Percentiles rank a stretch among this genome's conserved stretches.
phyloP scores from a whole-genome alignment of 2,888 invertebrate genomes.

The Sinodicranocentrus sp. region DNA sequence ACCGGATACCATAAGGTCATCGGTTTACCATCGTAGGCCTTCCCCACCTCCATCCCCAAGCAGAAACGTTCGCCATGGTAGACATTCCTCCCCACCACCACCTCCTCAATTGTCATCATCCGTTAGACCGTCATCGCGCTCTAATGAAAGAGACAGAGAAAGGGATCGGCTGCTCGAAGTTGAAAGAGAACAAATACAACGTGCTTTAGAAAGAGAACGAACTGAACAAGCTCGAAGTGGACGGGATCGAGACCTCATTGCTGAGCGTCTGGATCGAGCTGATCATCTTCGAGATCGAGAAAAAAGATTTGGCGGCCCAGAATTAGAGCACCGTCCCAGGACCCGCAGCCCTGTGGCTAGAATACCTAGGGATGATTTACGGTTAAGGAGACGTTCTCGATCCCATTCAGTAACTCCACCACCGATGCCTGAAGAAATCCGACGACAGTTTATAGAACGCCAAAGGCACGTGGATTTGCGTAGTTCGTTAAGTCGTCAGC shows the following conservation, averaged over 20 bases:
- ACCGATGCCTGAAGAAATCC: constrained; percentile 70
- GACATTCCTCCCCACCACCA: constrained; percentile 25
- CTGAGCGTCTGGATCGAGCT: not conserved
- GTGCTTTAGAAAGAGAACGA: constrained; percentile 35
- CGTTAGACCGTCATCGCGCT: constrained; percentile 6
- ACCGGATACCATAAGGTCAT: constrained; percentile 21
- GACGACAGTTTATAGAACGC: constrained; percentile 63
- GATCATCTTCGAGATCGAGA: constrained; percentile 14
- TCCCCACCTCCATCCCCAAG: constrained; percentile 17
- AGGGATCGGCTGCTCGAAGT: constrained; percentile 25
- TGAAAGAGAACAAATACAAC: constrained; percentile 47
- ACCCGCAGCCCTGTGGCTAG: constrained; percentile 65
- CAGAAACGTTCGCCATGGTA: constrained; percentile 26
- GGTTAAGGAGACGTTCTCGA: constrained; percentile 55
- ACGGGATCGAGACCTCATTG: not conserved
- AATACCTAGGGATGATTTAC: constrained; percentile 49
- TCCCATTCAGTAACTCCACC: constrained; percentile 71
- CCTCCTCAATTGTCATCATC: constrained; percentile 23
- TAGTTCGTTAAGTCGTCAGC: constrained; percentile 65
- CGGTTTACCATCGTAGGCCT: constrained; percentile 21
- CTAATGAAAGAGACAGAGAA: constrained; percentile 37
- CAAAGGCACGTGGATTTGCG: constrained; percentile 66
- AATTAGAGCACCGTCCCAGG: constrained; percentile 7
- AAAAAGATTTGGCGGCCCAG: constrained; percentile 15
- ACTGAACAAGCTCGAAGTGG: not conserved